phyloP scores from a whole-genome alignment of 2,797 vertebrate genomes.

The Fistularia tabacaria region DNA sequence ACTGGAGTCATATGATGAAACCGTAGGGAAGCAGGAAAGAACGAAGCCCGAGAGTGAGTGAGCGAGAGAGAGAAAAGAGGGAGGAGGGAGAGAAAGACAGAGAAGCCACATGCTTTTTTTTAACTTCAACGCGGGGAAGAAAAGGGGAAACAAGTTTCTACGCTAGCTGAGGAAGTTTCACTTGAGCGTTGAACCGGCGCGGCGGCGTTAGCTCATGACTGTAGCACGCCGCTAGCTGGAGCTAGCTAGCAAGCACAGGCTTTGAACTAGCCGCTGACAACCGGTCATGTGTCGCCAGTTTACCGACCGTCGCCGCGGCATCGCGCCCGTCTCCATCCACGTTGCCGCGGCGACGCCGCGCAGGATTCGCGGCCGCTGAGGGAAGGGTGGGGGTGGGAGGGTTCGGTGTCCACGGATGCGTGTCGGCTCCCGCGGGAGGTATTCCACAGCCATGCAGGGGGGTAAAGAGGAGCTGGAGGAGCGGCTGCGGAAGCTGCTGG shows the following conservation, averaged over 20 bases:
- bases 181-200: too few species aligned
- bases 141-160: not conserved
- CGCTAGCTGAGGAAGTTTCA: not conserved
- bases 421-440: not conserved
- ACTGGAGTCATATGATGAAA: slow-evolving; percentile 68
- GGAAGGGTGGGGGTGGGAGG: too few species aligned
- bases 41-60: slow-evolving; percentile 4
- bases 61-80: not conserved
- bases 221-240: too few species aligned
- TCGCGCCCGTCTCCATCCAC: too few species aligned
- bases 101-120: not conserved
- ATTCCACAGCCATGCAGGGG: slow-evolving; percentile 59
- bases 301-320: too few species aligned
- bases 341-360: too few species aligned
- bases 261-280: too few species aligned
- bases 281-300: too few species aligned
- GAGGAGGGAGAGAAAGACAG: not conserved
- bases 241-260: too few species aligned
- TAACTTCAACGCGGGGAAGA: not conserved
- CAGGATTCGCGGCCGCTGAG: too few species aligned
- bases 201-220: too few species aligned
- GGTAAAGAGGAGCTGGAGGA: slow-evolving; percentile 71
- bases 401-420: too few species aligned
- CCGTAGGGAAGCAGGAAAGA: slow-evolving; percentile 38
- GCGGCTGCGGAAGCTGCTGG: slow-evolving; percentile 83